phyloP scores from a whole-genome alignment of 2,113 vertebrate species.

The Axis porcinus region DNA sequence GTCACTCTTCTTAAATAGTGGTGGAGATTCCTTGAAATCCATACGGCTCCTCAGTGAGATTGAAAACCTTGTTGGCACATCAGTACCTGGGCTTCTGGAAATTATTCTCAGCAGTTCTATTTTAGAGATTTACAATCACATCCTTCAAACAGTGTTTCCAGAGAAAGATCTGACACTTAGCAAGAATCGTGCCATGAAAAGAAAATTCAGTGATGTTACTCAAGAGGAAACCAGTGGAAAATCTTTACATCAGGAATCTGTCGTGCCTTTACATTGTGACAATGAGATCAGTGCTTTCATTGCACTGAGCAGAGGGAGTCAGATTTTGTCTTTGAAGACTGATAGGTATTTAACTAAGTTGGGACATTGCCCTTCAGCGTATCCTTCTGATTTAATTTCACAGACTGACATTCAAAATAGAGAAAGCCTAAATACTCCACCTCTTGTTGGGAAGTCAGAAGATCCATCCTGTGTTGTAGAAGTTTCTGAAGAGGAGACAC shows the following conservation, averaged over 20 bases:
- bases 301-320: conserved; percentile 79
- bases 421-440: background rate
- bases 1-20: conserved; percentile 88
- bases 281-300: conserved; percentile 49
- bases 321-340: conserved; percentile 42
- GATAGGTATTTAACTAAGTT: background rate
- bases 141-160: conserved; percentile 67
- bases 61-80: conserved; percentile 78
- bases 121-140: conserved; percentile 82
- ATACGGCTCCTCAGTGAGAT: conserved; percentile 85
- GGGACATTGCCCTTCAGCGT: background rate
- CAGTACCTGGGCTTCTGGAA: conserved; percentile 87
- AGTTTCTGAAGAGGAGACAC: background rate
- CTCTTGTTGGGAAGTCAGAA: background rate
- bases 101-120: conserved; percentile 86
- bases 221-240: conserved; percentile 50
- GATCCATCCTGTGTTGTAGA: background rate
- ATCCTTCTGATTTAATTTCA: background rate
- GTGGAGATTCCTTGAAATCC: conserved; percentile 94
- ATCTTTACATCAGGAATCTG: conserved; percentile 52
- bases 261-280: background rate
- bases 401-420: background rate
- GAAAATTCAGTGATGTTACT: conserved; percentile 56
- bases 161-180: conserved; percentile 28
- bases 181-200: conserved; percentile 60